These are phyloP conservation scores for Diaperis boleti DNA, from an alignment of 2,888 invertebrate species.

Conservation along the genomic window DNA sequence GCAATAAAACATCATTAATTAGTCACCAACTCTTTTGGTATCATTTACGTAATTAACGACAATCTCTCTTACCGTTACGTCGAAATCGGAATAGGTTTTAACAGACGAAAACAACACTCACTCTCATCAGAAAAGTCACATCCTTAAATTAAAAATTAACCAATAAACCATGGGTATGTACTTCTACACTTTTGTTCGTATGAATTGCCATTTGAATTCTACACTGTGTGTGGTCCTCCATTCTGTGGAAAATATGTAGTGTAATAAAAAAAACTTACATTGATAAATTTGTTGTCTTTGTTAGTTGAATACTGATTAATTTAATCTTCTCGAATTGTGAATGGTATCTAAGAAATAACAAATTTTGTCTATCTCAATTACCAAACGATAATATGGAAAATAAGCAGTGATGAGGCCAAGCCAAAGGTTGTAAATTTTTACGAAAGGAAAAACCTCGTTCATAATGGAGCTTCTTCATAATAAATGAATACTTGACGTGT, in stretches of 20 bases:
- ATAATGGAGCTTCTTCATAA: constrained; percentile 16
- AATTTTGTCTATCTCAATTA: constrained; percentile 6
- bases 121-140: background rate
- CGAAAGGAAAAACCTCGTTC: constrained; percentile 18
- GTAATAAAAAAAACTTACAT: too few species aligned
- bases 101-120: too few species aligned
- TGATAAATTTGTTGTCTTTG: too few species aligned
- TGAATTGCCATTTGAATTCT: too few species aligned
- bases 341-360: constrained; percentile 4
- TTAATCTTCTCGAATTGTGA: constrained; percentile 3
- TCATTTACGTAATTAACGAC: constrained; percentile 5
- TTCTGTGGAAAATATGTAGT: too few species aligned
- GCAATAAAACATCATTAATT: background rate
- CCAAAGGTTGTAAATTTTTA: constrained; percentile 24
- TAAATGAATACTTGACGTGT: constrained; percentile 19
- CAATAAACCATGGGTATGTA: too few species aligned
- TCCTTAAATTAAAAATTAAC: background rate
- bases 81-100: background rate
- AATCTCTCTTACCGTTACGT: background rate
- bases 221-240: too few species aligned
- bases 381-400: constrained; percentile 18
- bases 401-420: constrained; percentile 13
- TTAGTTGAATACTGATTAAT: constrained; percentile 1
- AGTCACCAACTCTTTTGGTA: background rate
- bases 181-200: too few species aligned